A percentile compares a stretch with the other conserved stretches of the same genome.
phyloP scores from a whole-genome alignment of 2,797 vertebrate species.

The Melanotaenia nigrans region DNA sequence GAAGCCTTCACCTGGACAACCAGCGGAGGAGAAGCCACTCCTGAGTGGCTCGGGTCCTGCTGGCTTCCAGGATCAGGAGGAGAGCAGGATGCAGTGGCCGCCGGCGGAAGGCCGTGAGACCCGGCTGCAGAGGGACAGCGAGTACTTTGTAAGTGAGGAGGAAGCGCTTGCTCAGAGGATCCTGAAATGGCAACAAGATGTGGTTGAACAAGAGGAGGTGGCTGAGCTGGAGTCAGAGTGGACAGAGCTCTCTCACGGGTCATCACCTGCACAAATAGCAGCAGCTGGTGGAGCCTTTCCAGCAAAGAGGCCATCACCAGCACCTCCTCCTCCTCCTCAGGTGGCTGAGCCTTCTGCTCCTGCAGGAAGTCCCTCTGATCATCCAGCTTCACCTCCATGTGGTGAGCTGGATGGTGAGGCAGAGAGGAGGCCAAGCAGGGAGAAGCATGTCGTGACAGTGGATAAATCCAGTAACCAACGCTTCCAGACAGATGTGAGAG shows the following conservation, averaged over 20 bases:
- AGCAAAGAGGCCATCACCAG: neutral
- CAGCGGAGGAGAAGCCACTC: slow-evolving; percentile 57
- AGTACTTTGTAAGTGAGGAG: slow-evolving; percentile 83
- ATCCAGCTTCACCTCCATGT: slow-evolving; percentile 12
- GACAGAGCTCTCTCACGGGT: slow-evolving; percentile 46
- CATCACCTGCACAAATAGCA: slow-evolving; percentile 1
- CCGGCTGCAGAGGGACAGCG: slow-evolving; percentile 77
- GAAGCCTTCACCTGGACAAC: slow-evolving; percentile 31
- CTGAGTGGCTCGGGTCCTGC: slow-evolving; percentile 12
- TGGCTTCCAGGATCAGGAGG: slow-evolving; percentile 45
- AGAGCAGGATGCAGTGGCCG: slow-evolving; percentile 47
- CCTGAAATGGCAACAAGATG: slow-evolving; percentile 83
- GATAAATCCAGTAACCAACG: slow-evolving; percentile 45
- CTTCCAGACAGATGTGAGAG: slow-evolving; percentile 54
- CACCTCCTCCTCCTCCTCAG: slow-evolving; percentile 9
- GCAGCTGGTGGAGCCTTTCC: neutral
- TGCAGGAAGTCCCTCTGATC: neutral
- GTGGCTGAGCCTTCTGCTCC: neutral
- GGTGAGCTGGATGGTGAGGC: slow-evolving; percentile 18
- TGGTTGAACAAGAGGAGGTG: slow-evolving; percentile 80
- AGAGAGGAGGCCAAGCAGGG: slow-evolving; percentile 27
- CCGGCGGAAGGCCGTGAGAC: slow-evolving; percentile 69
- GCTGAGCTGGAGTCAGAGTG: slow-evolving; percentile 81
- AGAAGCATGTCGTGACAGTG: slow-evolving; percentile 20
- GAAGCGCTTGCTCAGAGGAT: slow-evolving; percentile 82